A percentile compares a stretch with the other conserved stretches of the same genome.
Conservation (phyloP, 2,797 vertebrate species). For the Falco novaeseelandiae region DNA sequence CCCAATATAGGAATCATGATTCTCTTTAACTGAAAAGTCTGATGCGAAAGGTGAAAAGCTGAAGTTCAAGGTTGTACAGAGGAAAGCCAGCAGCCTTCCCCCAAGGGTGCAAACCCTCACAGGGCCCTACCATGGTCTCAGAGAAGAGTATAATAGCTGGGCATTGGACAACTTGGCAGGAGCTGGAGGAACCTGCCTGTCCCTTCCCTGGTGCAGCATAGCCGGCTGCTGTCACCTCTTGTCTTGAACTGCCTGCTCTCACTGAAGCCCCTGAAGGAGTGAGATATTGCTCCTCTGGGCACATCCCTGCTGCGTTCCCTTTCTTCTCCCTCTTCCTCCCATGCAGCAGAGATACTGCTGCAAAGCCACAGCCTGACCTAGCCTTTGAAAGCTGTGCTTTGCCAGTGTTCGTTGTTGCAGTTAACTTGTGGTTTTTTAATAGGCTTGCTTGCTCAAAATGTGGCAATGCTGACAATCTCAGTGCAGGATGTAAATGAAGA, state of each 20-base stretch:
- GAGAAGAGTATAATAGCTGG: not conserved
- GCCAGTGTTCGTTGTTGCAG: not conserved
- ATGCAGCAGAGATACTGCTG: not conserved
- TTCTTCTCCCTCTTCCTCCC: not conserved
- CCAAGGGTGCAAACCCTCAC: not conserved
- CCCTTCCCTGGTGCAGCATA: not conserved
- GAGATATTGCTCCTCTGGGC: not conserved
- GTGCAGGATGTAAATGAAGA: slow-evolving; percentile 75
- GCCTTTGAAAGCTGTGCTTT: not conserved
- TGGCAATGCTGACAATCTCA: not conserved
- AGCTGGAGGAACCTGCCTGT: not conserved
- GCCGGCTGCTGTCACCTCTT: not conserved
- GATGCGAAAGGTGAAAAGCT: not conserved
- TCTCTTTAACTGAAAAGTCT: not conserved
- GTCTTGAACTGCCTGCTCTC: not conserved
- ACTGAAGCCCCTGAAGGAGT: not conserved
- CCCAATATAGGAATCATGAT: not conserved
- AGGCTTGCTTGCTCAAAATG: slow-evolving; percentile 38
- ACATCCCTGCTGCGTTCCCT: not conserved
- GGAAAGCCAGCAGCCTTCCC: not conserved
- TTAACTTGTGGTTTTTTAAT: not conserved
- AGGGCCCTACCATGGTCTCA: not conserved
- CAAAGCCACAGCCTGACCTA: not conserved
- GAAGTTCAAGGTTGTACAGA: not conserved
- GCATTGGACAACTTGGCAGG: not conserved